Evolutionary conservation across 2,113 vertebrate species (phyloP).

Genomic region (Macquaria australasica): DNA sequence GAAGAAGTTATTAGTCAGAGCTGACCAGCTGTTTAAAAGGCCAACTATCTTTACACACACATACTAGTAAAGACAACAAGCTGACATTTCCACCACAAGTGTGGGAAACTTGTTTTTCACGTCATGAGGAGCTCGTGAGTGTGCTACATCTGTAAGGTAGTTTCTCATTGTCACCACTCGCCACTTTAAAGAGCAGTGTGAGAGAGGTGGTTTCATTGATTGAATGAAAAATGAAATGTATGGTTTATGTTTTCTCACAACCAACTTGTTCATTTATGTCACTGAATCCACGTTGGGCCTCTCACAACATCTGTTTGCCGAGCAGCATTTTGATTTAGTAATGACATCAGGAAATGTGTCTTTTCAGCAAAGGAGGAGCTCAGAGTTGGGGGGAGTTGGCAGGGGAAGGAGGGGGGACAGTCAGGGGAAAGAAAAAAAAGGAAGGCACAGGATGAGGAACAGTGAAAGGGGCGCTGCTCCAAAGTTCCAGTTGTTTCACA

Average conservation of each 20-base stretch:
- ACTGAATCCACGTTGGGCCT: constrained; percentile 66
- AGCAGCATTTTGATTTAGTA: constrained; percentile 81
- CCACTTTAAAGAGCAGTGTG: constrained; percentile 16
- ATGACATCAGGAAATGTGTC: constrained; percentile 82
- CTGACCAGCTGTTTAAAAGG: constrained; percentile 67
- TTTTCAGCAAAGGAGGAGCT: constrained; percentile 76
- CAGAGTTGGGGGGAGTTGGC: constrained; percentile 59
- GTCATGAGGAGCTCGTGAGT: constrained; percentile 12
- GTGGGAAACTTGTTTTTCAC: constrained; percentile 39
- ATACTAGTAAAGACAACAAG: constrained; percentile 27
- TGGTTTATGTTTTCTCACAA: constrained; percentile 61
- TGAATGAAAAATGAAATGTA: constrained; percentile 38
- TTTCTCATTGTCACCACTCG: constrained; percentile 40
- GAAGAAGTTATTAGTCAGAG: constrained; percentile 52
- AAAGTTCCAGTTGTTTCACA: constrained; percentile 80
- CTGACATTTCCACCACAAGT: constrained; percentile 20
- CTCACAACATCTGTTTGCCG: constrained; percentile 81
- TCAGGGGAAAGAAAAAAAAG: constrained; percentile 42
- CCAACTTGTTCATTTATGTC: constrained; percentile 61
- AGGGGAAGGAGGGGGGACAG: constrained; percentile 55
- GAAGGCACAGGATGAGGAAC: constrained; percentile 76
- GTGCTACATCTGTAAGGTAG: constrained; percentile 28
- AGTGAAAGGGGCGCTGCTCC: constrained; percentile 72
- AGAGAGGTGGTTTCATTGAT: constrained; percentile 35
- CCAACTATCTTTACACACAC: constrained; percentile 28